A percentile compares a stretch with the other conserved stretches of the same genome.
These are phyloP conservation scores for Cerastoderma edule DNA, from an alignment of 2,888 invertebrate genomes.

Conservation along the genomic window DNA sequence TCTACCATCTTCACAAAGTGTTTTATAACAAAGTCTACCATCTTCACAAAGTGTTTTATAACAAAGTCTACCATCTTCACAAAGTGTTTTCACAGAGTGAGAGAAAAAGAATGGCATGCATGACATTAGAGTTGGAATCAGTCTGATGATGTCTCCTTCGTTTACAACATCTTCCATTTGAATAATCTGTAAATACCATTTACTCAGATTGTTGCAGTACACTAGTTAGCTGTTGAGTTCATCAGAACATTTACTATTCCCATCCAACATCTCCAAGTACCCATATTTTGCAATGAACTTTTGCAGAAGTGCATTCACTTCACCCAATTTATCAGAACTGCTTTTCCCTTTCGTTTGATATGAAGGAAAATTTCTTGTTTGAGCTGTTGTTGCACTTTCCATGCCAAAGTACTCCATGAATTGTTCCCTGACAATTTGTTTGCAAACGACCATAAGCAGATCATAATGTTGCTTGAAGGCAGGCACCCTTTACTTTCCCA, in stretches of 20 bases:
- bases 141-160: slow-evolving; percentile 37
- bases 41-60: no score
- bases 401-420: slow-evolving; percentile 88
- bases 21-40: no score
- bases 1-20: no score
- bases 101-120: slow-evolving; percentile 42
- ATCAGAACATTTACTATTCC: not conserved
- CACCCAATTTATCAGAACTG: not conserved
- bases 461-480: slow-evolving; percentile 21
- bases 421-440: slow-evolving; percentile 88
- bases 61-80: no score
- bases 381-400: slow-evolving; percentile 86
- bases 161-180: slow-evolving; percentile 45
- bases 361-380: slow-evolving; percentile 86
- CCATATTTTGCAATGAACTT: slow-evolving; percentile 9
- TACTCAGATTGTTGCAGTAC: slow-evolving; percentile 26
- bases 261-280: slow-evolving; percentile 9
- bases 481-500: slow-evolving; percentile 18
- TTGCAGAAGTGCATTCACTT: slow-evolving; percentile 4
- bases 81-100: slow-evolving; percentile 31
- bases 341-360: no score
- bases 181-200: slow-evolving; percentile 40
- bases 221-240: no score
- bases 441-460: slow-evolving; percentile 26
- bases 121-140: slow-evolving; percentile 14